These are phyloP conservation scores for Trinorchestia longiramus DNA, from an alignment of 1,140 invertebrate species.

Conservation along the genomic window DNA sequence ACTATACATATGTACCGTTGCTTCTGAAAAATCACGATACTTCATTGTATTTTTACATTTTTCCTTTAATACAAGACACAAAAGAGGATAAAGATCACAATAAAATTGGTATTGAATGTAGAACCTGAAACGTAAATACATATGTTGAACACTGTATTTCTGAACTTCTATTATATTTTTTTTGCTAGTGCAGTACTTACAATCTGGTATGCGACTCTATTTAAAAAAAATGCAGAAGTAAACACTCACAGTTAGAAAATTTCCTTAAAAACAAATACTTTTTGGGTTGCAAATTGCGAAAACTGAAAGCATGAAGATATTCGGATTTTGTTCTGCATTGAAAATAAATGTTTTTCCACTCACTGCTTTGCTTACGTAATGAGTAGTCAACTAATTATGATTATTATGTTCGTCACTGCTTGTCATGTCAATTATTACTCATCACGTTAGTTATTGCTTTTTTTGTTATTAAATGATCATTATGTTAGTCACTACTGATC, in stretches of 20 bases:
- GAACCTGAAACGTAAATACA: background rate
- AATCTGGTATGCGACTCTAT: background rate
- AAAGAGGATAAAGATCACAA: background rate
- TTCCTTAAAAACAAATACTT: background rate
- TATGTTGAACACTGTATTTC: background rate
- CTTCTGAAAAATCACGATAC: background rate
- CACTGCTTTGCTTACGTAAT: too few relatives aligned
- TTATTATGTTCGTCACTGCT: too few relatives aligned
- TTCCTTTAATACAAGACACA: background rate
- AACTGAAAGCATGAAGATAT: background rate
- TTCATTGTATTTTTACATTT: background rate
- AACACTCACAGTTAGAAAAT: background rate
- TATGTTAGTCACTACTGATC: too few relatives aligned
- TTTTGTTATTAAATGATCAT: too few relatives aligned
- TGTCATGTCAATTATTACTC: too few relatives aligned
- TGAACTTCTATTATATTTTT: background rate
- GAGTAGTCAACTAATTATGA: too few relatives aligned
- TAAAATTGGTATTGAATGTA: background rate
- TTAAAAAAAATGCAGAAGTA: background rate
- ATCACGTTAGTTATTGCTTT: too few relatives aligned
- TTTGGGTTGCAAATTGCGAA: background rate
- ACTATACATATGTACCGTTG: background rate
- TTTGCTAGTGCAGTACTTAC: background rate
- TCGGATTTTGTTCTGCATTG: background rate
- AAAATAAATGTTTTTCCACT: too few relatives aligned